These are phyloP conservation scores for Falcaria lacertinaria DNA, from an alignment of 2,888 invertebrate genomes.

Conservation along the genomic window DNA sequence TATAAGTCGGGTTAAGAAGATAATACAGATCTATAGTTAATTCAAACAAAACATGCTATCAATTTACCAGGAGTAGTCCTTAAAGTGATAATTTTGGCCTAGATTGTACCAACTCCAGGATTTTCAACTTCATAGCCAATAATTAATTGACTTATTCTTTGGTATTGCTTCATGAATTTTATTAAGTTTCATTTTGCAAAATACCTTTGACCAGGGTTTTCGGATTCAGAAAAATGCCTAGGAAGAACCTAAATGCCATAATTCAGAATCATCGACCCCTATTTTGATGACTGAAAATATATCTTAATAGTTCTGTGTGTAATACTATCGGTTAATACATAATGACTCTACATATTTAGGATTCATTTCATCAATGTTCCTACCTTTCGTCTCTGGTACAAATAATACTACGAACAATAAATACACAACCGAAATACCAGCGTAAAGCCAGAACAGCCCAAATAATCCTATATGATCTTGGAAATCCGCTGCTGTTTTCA, in stretches of 20 bases:
- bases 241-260: not conserved
- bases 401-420: slow-evolving; percentile 90
- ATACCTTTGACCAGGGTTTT: too few relatives aligned
- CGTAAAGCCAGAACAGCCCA: slow-evolving; percentile 93
- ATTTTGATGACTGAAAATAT: slow-evolving; percentile 15
- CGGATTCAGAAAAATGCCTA: too few relatives aligned
- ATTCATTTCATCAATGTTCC: slow-evolving; percentile 93
- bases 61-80: too few relatives aligned
- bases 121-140: too few relatives aligned
- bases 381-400: slow-evolving; percentile 95
- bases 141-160: too few relatives aligned
- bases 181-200: too few relatives aligned
- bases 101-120: too few relatives aligned
- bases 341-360: slow-evolving; percentile 81
- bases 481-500: slow-evolving; percentile 90
- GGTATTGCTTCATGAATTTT: too few relatives aligned
- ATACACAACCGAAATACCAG: slow-evolving; percentile 87
- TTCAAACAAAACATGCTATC: too few relatives aligned
- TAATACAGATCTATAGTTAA: too few relatives aligned
- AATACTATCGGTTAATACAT: slow-evolving; percentile 75
- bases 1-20: not conserved
- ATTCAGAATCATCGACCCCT: too few relatives aligned
- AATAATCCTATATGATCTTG: slow-evolving; percentile 85
- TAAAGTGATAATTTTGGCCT: too few relatives aligned
- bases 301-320: slow-evolving; percentile 2